Conservation (phyloP, 1,140 invertebrate species). For the Octopus sinensis region DNA sequence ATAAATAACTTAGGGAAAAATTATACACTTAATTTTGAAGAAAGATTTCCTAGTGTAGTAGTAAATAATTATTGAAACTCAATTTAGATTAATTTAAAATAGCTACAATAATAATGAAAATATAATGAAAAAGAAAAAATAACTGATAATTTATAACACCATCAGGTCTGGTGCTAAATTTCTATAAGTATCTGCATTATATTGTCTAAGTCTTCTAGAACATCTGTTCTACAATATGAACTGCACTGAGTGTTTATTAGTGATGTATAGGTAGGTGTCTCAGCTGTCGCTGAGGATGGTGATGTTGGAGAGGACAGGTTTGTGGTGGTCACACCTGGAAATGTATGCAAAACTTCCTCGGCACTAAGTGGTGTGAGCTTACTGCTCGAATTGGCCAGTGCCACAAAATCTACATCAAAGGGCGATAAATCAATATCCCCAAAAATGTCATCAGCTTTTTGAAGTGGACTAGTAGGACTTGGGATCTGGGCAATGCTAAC, state of each 20-base stretch:
- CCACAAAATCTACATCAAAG: conserved; percentile 54
- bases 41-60: neutral
- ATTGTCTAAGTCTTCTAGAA: conserved; percentile 48
- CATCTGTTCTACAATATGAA: conserved; percentile 40
- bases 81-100: neutral
- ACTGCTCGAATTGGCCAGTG: conserved; percentile 61
- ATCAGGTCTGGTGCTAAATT: conserved; percentile 13
- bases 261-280: neutral
- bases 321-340: conserved; percentile 34
- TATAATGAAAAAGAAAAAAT: neutral
- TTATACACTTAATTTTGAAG: neutral
- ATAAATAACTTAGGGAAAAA: neutral
- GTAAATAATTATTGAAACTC: neutral
- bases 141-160: neutral
- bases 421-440: conserved; percentile 54
- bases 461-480: conserved; percentile 18
- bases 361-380: conserved; percentile 67
- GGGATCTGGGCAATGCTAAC: conserved; percentile 14
- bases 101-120: neutral
- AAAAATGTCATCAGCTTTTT: conserved; percentile 50
- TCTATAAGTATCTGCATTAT: conserved; percentile 53
- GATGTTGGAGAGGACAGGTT: conserved; percentile 20
- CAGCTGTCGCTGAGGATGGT: neutral
- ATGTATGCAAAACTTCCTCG: conserved; percentile 67
- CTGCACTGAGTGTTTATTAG: conserved; percentile 27